Conservation (phyloP, 1,140 invertebrate genomes). For the Bemisia tabaci region DNA sequence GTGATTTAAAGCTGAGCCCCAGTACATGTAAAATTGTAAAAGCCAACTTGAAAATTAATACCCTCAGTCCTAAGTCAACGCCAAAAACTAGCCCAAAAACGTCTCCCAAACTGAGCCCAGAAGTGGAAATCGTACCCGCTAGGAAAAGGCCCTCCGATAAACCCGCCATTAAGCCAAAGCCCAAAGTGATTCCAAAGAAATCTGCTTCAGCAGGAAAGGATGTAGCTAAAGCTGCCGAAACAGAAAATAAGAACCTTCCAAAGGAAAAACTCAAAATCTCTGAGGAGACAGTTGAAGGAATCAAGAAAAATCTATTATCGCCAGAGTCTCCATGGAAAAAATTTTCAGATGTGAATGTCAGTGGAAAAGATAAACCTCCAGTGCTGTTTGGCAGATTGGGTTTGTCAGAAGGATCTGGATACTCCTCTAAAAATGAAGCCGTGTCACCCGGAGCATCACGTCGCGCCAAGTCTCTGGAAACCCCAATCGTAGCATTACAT, state of each 20-base stretch:
- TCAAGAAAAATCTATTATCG: constrained; percentile 24
- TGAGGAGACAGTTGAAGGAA: constrained; percentile 16
- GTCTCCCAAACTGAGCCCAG: background rate
- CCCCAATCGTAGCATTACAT: constrained; percentile 62
- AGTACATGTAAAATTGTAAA: constrained; percentile 4
- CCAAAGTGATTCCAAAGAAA: constrained; percentile 3
- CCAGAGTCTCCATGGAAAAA: constrained; percentile 43
- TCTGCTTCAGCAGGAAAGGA: background rate
- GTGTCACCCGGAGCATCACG: constrained; percentile 54
- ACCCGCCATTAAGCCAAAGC: constrained; percentile 9
- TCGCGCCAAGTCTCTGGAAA: constrained; percentile 65
- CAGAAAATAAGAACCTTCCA: constrained; percentile 7
- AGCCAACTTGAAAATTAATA: background rate
- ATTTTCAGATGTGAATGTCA: constrained; percentile 18
- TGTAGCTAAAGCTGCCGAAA: background rate
- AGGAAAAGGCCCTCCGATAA: background rate
- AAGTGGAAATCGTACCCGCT: background rate
- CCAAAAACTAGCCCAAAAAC: background rate
- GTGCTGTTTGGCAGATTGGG: constrained; percentile 64
- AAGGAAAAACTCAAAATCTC: constrained; percentile 28
- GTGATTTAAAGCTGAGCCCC: background rate
- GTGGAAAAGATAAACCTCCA: constrained; percentile 46
- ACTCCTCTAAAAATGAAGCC: constrained; percentile 54
- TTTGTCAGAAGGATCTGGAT: constrained; percentile 64
- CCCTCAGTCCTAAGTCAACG: background rate